Base-by-base conservation (phyloP, 2,797 vertebrate species). In the Borostomias antarcticus region DNA sequence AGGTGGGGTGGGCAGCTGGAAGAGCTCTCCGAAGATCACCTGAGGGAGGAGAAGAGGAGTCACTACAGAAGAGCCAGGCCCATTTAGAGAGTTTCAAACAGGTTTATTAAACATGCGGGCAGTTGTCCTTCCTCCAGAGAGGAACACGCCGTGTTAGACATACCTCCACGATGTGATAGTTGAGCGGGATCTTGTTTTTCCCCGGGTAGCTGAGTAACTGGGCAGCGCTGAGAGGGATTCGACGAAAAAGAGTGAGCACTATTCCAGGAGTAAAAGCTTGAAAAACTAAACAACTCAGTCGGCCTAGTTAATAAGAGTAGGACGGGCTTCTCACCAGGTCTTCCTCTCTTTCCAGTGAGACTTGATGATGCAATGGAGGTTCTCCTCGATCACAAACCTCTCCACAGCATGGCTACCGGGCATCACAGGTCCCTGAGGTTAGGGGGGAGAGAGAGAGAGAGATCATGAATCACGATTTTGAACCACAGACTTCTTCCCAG, bases 141-240 rank as follows among this genome's bases (percentile, higher is more conserved):
- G 1, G 40, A 17, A 17, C 15, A 11, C 35, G 7, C 40, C 1
- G 40, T 1, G 17, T 15, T 6, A 47, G 4, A 59, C 28, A 33
- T 91, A 98, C 98, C 96, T 99, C 98, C 57, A 99, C 97, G 17
- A 99, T 98, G 79, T 99, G 97, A 79, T 99, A 99, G 88, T 99
- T 99, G 80, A 99, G 92, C 0, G 98, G 98, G 76, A 99, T 99
- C 88, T 98, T 99, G 81, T 95, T 99, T 76, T 98, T 98, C 56
- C 96, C 96, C 2, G 96, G 97, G 74, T 99, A 99, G 85, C 97
- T 98, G 72, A 99, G 92, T 59, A 99, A 87, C 85, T 99, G 93
- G 15, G 94, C 93, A 73, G 95, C 95, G 7, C 85, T 88, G 59
- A 37, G 1, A 37, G n/a, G n/a, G n/a, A n/a, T n/a, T n/a, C n/a